A percentile compares a stretch with the other conserved stretches of the same genome.
phyloP scores from a whole-genome alignment of 2,888 invertebrate species.

The Chalcis sispes region DNA sequence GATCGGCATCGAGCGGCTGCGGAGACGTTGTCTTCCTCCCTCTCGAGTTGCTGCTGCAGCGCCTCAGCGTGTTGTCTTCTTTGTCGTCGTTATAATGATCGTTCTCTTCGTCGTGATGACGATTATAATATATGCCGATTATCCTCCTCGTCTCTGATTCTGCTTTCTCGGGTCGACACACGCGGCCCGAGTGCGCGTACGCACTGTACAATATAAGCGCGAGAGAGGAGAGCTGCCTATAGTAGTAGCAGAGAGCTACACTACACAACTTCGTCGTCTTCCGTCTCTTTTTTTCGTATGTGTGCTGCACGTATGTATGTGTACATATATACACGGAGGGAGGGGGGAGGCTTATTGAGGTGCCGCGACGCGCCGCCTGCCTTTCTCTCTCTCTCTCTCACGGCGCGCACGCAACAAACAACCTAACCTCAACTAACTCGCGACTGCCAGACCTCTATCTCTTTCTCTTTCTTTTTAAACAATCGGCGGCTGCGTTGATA shows the following conservation, averaged over 20 bases:
- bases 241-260: no score
- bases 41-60: not conserved
- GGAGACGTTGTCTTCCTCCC: constrained; percentile 13
- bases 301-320: not conserved
- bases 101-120: no score
- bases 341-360: not conserved
- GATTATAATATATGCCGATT: no score
- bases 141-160: no score
- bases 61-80: constrained; percentile 30
- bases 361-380: constrained; percentile 17
- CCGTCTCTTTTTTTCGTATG: not conserved
- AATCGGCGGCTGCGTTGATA: not conserved
- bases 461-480: constrained; percentile 3
- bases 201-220: no score
- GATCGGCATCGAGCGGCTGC: not conserved
- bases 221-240: no score
- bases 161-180: no score
- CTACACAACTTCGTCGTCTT: no score
- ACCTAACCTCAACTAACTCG: constrained; percentile 54
- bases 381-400: constrained; percentile 22
- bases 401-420: constrained; percentile 55
- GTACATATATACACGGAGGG: no score
- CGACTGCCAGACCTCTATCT: not conserved
- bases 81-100: no score
- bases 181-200: no score